phyloP scores from a whole-genome alignment of 2,888 invertebrate genomes.

The Gasteruption jaculator region DNA sequence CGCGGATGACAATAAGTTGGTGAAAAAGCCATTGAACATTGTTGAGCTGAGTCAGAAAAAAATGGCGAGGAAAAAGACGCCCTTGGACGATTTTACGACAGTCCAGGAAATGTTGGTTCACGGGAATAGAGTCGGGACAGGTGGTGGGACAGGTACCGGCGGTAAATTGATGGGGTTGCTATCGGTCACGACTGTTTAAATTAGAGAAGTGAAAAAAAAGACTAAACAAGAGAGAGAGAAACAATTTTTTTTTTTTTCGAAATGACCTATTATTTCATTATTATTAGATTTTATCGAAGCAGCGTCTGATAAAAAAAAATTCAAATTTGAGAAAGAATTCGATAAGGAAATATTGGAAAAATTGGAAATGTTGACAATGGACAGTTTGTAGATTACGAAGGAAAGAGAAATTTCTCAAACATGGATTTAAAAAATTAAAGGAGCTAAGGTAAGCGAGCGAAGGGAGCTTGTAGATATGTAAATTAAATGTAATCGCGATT shows the following conservation, averaged over 20 bases:
- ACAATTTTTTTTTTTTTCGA: not conserved
- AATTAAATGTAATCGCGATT: too few species aligned
- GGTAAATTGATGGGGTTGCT: constrained; percentile 59
- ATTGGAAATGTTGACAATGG: too few species aligned
- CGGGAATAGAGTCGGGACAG: constrained; percentile 50
- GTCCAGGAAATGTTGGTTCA: constrained; percentile 60
- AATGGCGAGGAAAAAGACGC: constrained; percentile 48
- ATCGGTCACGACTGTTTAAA: constrained; percentile 57
- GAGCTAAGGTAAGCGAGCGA: too few species aligned
- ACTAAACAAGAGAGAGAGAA: constrained; percentile 6
- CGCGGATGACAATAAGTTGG: constrained; percentile 43
- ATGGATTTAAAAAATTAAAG: too few species aligned
- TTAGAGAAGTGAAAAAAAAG: constrained; percentile 2
- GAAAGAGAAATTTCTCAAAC: too few species aligned
- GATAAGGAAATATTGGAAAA: too few species aligned
- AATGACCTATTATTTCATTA: constrained; percentile 9
- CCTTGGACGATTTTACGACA: constrained; percentile 56
- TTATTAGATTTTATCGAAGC: constrained; percentile 3
- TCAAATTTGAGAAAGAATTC: too few species aligned
- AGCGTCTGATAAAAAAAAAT: too few species aligned
- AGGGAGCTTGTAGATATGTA: too few species aligned
- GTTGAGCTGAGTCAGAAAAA: constrained; percentile 52
- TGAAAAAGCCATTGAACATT: constrained; percentile 50
- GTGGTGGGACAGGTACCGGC: constrained; percentile 44
- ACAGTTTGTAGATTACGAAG: too few species aligned